These are phyloP conservation scores for Tokudaia muenninki DNA, from an alignment of 2,797 vertebrate genomes.

Conservation along the genomic window DNA sequence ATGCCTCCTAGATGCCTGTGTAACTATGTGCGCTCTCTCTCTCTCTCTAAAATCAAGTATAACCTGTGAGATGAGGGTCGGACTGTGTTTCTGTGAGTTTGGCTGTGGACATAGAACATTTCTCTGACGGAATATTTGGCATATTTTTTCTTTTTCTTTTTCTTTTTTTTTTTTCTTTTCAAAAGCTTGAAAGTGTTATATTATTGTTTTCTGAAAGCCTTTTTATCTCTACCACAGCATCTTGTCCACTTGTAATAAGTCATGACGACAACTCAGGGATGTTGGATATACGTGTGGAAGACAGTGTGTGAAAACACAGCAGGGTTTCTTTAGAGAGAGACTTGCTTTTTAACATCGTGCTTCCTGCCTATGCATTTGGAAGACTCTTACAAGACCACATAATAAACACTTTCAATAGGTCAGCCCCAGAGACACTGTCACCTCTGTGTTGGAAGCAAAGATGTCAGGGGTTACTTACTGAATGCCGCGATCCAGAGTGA, in stretches of 20 bases:
- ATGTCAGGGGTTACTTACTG: constrained; percentile 37
- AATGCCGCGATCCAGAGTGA: background rate
- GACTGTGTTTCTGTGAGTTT: background rate
- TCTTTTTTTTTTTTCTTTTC: background rate
- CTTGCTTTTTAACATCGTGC: constrained; percentile 47
- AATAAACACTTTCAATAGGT: constrained; percentile 69
- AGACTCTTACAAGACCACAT: constrained; percentile 59
- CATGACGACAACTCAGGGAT: background rate
- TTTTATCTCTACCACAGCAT: background rate
- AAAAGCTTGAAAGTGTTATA: constrained; percentile 22
- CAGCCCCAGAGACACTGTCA: background rate
- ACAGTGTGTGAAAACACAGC: background rate
- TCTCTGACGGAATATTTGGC: background rate
- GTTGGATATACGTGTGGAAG: constrained; percentile 13
- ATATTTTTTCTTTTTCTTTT: background rate
- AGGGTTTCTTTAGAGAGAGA: constrained; percentile 39
- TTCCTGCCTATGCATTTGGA: constrained; percentile 45
- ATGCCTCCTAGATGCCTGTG: background rate
- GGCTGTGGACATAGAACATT: background rate
- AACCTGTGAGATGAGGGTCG: background rate
- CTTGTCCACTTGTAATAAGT: background rate
- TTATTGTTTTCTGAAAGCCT: background rate
- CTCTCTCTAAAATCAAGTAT: background rate
- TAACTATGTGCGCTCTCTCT: background rate
- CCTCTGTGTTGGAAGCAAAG: constrained; percentile 25